Evolutionary conservation across 2,113 vertebrate species (phyloP).

Genomic region (Ochotona curzoniae): DNA sequence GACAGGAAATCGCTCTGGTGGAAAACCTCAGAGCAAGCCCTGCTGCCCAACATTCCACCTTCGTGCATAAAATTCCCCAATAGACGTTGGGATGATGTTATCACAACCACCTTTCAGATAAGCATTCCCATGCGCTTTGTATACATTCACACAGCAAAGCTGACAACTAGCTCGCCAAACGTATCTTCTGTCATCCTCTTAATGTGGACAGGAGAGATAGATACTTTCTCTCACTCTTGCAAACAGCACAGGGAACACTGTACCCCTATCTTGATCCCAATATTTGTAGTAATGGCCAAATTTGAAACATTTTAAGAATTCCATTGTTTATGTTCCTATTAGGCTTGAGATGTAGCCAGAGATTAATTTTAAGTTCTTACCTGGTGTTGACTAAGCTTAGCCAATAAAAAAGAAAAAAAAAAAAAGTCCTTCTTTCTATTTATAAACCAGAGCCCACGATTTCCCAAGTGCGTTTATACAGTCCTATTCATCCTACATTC

Average conservation of each 20-base stretch:
- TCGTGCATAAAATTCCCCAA: background rate
- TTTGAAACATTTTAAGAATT: background rate
- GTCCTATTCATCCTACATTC: background rate
- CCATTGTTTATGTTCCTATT: fast-evolving
- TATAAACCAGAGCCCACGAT: background rate
- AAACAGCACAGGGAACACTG: background rate
- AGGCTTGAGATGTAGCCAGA: background rate
- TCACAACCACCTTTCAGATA: background rate
- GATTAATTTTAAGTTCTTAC: background rate
- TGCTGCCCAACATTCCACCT: background rate
- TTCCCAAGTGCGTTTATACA: background rate
- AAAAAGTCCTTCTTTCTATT: background rate
- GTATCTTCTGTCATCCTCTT: too few relatives aligned
- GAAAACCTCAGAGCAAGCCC: fast-evolving
- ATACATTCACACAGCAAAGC: background rate
- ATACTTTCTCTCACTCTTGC: background rate
- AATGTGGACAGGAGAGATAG: too few relatives aligned
- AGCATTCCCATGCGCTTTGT: background rate
- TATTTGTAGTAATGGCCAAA: background rate
- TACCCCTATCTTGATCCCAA: background rate
- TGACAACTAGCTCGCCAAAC: fast-evolving
- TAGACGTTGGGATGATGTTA: fast-evolving
- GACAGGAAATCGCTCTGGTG: too few relatives aligned
- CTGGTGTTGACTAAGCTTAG: background rate
- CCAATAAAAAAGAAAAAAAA: background rate